Percentiles rank a stretch among this genome's conserved stretches.
phyloP scores from a whole-genome alignment of 2,888 invertebrate species.

The Xylocampa areola region DNA sequence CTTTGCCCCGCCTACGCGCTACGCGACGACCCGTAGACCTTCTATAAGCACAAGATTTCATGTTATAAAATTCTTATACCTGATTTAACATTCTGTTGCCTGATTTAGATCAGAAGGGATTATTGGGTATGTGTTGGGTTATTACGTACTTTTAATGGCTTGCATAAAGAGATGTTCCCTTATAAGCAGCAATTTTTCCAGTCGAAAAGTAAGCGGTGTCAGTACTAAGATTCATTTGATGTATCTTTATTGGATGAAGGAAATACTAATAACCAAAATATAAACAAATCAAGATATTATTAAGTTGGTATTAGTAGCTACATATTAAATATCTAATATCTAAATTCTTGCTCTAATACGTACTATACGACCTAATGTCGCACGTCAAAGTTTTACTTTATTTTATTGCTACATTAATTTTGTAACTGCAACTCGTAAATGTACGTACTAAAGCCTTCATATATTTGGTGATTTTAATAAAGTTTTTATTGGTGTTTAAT shows the following conservation, averaged over 20 bases:
- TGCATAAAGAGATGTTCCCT: too few relatives aligned
- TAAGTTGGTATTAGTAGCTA: too few relatives aligned
- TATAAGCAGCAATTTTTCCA: too few relatives aligned
- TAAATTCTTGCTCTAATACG: constrained; percentile 36
- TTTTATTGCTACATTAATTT: constrained; percentile 59
- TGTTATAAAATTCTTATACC: constrained; percentile 11
- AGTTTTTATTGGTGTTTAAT: constrained; percentile 79
- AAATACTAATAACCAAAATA: too few relatives aligned
- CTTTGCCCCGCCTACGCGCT: constrained; percentile 63
- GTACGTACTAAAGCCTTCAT: constrained; percentile 58
- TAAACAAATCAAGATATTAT: too few relatives aligned
- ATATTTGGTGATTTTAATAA: constrained; percentile 70
- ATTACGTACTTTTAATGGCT: too few relatives aligned
- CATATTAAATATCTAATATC: background rate
- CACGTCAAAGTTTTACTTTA: constrained; percentile 37
- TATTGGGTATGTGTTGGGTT: too few relatives aligned
- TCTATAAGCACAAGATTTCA: constrained; percentile 20
- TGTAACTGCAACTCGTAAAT: constrained; percentile 64
- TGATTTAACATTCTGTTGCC: constrained; percentile 1
- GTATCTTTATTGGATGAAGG: too few relatives aligned
- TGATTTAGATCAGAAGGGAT: constrained; percentile 1
- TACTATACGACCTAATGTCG: constrained; percentile 34
- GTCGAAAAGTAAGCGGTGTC: too few relatives aligned
- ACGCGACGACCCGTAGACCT: constrained; percentile 63
- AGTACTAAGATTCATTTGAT: too few relatives aligned